These are phyloP conservation scores for Leucophenga varia DNA, from an alignment of 1,140 invertebrate genomes.

Conservation along the genomic window DNA sequence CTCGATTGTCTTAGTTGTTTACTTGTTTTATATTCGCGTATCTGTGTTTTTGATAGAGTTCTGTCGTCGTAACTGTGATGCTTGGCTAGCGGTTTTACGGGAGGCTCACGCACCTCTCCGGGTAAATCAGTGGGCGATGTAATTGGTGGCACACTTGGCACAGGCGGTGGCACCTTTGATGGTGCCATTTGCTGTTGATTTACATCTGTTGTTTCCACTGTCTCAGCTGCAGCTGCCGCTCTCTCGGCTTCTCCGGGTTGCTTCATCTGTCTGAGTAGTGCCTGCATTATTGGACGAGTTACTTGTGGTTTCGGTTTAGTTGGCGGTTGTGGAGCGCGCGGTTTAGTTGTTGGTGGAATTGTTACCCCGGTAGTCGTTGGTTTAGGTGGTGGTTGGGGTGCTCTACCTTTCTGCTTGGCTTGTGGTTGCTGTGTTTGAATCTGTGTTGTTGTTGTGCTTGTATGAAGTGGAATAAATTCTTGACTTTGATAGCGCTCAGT, in stretches of 20 bases:
- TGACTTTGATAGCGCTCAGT: conserved; percentile 65
- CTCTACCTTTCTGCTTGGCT: conserved; percentile 29
- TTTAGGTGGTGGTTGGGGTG: conserved; percentile 32
- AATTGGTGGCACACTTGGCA: conserved; percentile 38
- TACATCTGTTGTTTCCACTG: conserved; percentile 20
- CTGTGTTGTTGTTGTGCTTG: conserved; percentile 23
- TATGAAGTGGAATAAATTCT: conserved; percentile 59
- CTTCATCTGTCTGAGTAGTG: conserved; percentile 49
- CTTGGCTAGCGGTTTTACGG: conserved; percentile 63
- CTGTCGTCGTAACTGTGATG: conserved; percentile 65
- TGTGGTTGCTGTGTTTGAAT: conserved; percentile 41
- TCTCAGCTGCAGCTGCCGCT: conserved; percentile 40
- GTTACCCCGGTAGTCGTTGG: conserved; percentile 8
- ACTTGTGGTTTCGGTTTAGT: conserved; percentile 48
- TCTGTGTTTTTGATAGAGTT: conserved; percentile 64
- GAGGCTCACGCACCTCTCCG: conserved; percentile 32
- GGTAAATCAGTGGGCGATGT: conserved; percentile 43
- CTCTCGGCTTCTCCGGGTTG: conserved; percentile 40
- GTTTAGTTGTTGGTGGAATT: neutral
- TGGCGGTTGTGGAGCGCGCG: conserved; percentile 7
- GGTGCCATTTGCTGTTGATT: neutral
- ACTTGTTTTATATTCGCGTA: conserved; percentile 63
- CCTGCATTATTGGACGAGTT: conserved; percentile 48
- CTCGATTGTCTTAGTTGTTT: conserved; percentile 63
- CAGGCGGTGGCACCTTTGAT: conserved; percentile 29